phyloP scores from a whole-genome alignment of 2,888 invertebrate genomes.

The Ophion ventricosus region DNA sequence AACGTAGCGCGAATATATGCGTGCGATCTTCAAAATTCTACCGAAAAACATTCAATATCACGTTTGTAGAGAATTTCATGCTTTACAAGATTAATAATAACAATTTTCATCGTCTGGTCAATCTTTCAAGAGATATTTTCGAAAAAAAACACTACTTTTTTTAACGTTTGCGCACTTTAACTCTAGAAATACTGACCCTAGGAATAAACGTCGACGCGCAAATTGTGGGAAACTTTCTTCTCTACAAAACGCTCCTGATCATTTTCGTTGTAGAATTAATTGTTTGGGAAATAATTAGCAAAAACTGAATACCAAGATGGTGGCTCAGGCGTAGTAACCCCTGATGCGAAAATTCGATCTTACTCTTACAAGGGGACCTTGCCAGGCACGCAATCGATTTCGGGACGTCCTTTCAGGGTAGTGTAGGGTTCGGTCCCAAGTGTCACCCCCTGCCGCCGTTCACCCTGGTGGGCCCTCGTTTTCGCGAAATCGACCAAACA shows the following conservation, averaged over 20 bases:
- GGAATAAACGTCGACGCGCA: neutral
- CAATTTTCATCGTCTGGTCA: too few species aligned
- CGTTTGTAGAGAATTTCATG: neutral
- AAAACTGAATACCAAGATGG: neutral
- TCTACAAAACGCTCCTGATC: neutral
- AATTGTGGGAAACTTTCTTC: neutral
- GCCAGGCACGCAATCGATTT: too few species aligned
- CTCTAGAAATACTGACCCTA: neutral
- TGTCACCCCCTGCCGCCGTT: too few species aligned
- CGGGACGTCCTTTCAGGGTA: too few species aligned
- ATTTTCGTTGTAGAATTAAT: neutral
- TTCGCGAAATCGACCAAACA: too few species aligned
- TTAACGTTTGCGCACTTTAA: neutral
- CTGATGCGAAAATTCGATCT: too few species aligned
- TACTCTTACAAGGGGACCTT: too few species aligned
- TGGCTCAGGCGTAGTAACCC: neutral
- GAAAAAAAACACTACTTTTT: too few species aligned
- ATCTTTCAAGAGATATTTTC: too few species aligned
- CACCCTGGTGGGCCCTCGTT: too few species aligned
- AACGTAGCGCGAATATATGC: constrained; percentile 35
- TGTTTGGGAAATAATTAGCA: neutral
- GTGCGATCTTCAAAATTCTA: neutral
- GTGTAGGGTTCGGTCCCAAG: too few species aligned
- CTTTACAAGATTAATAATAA: too few species aligned
- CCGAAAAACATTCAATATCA: neutral